Evolutionary conservation across 2,113 vertebrate genomes (phyloP).

Genomic region (Etheostoma spectabile): DNA sequence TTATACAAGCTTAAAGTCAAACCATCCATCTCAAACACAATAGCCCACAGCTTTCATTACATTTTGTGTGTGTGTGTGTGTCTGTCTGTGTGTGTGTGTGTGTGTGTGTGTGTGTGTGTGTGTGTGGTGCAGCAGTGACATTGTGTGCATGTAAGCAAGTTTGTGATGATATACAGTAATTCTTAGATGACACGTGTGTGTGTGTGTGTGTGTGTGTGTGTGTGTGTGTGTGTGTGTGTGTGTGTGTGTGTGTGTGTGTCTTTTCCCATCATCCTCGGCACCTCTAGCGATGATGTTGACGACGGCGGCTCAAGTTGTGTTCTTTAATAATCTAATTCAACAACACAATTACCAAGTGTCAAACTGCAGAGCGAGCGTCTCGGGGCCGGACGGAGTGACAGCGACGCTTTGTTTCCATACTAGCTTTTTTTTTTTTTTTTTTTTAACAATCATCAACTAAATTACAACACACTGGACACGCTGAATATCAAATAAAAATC

Average conservation of each 20-base stretch:
- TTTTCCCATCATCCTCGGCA: slow-evolving; percentile 64
- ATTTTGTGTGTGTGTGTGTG: slow-evolving; percentile 45
- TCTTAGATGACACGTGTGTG: slow-evolving; percentile 29
- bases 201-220: slow-evolving; percentile 35
- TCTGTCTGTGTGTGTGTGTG: slow-evolving; percentile 43
- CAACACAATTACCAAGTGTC: slow-evolving; percentile 81
- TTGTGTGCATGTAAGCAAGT: slow-evolving; percentile 64
- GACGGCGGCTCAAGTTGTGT: slow-evolving; percentile 64
- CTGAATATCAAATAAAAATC: slow-evolving; percentile 29
- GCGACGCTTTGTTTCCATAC: slow-evolving; percentile 39
- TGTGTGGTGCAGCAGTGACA: slow-evolving; percentile 46
- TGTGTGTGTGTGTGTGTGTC: slow-evolving; percentile 20
- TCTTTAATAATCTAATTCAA: slow-evolving; percentile 82
- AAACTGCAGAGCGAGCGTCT: slow-evolving; percentile 50
- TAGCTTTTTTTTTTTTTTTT: neutral
- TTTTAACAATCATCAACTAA: slow-evolving; percentile 4
- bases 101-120: slow-evolving; percentile 23
- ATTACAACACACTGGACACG: slow-evolving; percentile 27
- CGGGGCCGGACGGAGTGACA: slow-evolving; percentile 43
- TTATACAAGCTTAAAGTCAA: slow-evolving; percentile 81
- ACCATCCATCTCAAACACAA: slow-evolving; percentile 77
- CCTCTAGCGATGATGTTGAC: slow-evolving; percentile 69
- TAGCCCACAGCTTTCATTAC: slow-evolving; percentile 75
- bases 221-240: slow-evolving; percentile 22
- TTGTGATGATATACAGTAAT: slow-evolving; percentile 68